Evolutionary conservation across 2,797 vertebrate genomes (phyloP), one percentile per base, ranked within the genome.

Genomic region (Uromys caudimaculatus): DNA sequence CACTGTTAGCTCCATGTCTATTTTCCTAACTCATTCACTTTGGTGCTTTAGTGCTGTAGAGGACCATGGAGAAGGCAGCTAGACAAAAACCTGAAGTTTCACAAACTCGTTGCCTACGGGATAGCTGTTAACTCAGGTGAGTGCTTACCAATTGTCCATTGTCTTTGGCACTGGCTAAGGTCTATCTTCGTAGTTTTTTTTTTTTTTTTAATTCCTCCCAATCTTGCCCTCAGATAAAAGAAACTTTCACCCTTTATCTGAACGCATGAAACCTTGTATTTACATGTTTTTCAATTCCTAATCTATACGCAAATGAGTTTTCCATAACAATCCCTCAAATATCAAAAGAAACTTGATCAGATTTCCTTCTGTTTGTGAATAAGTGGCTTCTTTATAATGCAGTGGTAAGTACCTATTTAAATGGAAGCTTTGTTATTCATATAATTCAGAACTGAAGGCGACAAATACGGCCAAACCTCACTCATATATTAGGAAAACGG

Each of bases 41-140:
- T 95, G 93, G 58, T 21, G 6, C 21, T 91, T 64, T 95, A 99
- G 99, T 98, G 98, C 95, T 98, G 97, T 97, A 97, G 97, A 98
- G 98, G 98, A 96, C 97, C 97, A 29, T 91, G 99, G 95, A 98
- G 97, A 82, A 98, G 98, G 92, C 98, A 99, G 44, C 97, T 99
- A 95, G 99, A 99, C 98, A 99, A 98, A 98, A 98, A 97, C 90
- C 98, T 99, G 97, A 91, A 97, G 79, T 99, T 99, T 97, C 99
- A 99, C 98, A 98, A 98, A 96, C 98, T 98, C 64, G 97, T 99
- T 44, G 99, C 98, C 96, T 99, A 98, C 90, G 98, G 98, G 96
- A 98, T 99, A 96, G 98, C 98, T 13, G 79, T 99, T 96, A 98
- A 98, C 96, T 97, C 98, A 98, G 98, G 99, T 99, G 98, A 98